Evolutionary conservation across 2,888 invertebrate species (phyloP).

Genomic region (Synanthedon vespiformis): DNA sequence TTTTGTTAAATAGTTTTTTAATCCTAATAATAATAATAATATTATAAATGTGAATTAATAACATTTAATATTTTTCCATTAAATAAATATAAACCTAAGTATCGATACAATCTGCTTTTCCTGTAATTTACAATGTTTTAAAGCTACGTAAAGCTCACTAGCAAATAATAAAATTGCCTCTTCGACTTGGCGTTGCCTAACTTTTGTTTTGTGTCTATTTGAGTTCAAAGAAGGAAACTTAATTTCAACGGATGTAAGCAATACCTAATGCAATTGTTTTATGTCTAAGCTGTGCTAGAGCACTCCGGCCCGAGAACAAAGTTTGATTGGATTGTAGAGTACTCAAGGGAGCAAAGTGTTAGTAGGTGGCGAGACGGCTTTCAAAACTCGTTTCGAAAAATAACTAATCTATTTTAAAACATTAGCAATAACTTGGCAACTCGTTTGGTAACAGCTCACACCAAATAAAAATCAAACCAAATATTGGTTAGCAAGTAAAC

Average conservation of each 20-base stretch:
- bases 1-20: not conserved
- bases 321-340: conserved; percentile 13
- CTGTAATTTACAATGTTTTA: not conserved
- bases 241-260: not conserved
- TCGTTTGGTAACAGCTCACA: no score
- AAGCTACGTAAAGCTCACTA: not conserved
- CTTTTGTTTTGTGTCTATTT: not conserved
- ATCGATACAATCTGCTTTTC: no score
- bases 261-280: not conserved
- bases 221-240: not conserved
- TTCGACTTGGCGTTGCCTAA: not conserved
- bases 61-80: no score
- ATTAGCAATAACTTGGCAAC: no score
- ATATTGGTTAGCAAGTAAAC: no score
- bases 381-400: no score
- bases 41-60: no score
- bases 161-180: not conserved
- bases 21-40: no score
- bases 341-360: not conserved
- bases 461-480: no score
- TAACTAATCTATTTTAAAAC: no score
- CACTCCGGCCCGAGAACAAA: conserved; percentile 5
- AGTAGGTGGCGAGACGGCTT: not conserved
- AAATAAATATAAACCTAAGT: no score
- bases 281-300: not conserved